These are phyloP conservation scores for Pedicia rivosa DNA, from an alignment of 2,888 invertebrate genomes.

Conservation along the genomic window DNA sequence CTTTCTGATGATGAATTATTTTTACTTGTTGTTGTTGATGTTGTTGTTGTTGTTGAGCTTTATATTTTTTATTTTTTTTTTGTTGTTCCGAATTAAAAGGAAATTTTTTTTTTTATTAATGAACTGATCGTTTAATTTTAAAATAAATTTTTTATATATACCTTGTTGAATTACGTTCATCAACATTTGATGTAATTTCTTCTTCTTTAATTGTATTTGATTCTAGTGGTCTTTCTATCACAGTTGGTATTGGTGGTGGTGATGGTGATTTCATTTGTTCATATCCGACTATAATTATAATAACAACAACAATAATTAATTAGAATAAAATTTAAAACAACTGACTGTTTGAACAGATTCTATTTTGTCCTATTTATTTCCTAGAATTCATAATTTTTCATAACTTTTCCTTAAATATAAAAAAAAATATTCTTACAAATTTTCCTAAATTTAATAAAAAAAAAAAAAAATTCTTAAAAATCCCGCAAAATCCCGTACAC, in stretches of 20 bases:
- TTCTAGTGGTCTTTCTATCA: conserved; percentile 8
- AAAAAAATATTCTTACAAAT: no score
- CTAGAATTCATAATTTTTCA: no score
- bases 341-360: no score
- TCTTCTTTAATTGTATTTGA: conserved; percentile 2
- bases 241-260: conserved; percentile 9
- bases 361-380: no score
- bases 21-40: conserved; percentile 5
- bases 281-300: conserved; percentile 7
- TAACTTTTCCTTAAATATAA: no score
- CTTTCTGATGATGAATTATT: conserved; percentile 5
- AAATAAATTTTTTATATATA: no score
- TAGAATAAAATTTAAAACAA: no score
- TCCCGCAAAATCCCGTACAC: no score
- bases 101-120: conserved; percentile 4
- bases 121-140: no score
- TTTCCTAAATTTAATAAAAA: no score
- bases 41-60: conserved; percentile 6
- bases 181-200: conserved; percentile 5
- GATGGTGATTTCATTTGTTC: conserved; percentile 9
- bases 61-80: background rate
- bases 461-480: no score
- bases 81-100: background rate
- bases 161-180: conserved; percentile 9
- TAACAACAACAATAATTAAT: no score